A percentile compares a stretch with the other conserved stretches of the same genome.
Evolutionary conservation across 2,113 vertebrate species (phyloP).

Genomic region (Aldabrachelys gigantea): DNA sequence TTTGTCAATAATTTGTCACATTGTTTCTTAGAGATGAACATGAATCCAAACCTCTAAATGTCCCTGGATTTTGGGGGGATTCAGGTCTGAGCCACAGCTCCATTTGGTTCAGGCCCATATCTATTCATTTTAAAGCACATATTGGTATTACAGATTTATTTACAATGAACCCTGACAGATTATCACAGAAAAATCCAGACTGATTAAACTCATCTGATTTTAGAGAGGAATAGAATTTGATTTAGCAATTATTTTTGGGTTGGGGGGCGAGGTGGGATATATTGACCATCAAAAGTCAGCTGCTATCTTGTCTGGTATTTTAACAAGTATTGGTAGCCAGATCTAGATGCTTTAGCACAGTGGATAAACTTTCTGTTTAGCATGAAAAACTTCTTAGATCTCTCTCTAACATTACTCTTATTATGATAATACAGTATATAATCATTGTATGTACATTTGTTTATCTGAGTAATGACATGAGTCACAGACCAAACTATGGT

Average conservation of each 20-base stretch:
- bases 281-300: neutral
- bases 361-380: neutral
- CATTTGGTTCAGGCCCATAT: too few relatives aligned
- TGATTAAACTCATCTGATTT: neutral
- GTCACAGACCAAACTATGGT: fast-evolving
- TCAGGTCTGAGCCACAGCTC: neutral
- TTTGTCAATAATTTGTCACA: neutral
- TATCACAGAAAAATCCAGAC: neutral
- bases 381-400: neutral
- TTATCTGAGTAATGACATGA: neutral
- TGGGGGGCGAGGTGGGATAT: neutral
- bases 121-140: neutral
- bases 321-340: neutral
- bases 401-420: neutral
- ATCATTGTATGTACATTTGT: neutral
- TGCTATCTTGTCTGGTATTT: conserved; percentile 4
- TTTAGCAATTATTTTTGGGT: neutral
- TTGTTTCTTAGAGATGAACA: neutral
- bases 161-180: neutral
- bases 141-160: neutral
- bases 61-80: neutral
- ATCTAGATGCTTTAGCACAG: neutral
- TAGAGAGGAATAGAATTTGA: neutral
- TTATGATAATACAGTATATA: neutral
- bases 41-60: neutral